A percentile compares a stretch with the other conserved stretches of the same genome.
Evolutionary conservation across 1,140 invertebrate species (phyloP).

Genomic region (Bilobella aurantiaca): DNA sequence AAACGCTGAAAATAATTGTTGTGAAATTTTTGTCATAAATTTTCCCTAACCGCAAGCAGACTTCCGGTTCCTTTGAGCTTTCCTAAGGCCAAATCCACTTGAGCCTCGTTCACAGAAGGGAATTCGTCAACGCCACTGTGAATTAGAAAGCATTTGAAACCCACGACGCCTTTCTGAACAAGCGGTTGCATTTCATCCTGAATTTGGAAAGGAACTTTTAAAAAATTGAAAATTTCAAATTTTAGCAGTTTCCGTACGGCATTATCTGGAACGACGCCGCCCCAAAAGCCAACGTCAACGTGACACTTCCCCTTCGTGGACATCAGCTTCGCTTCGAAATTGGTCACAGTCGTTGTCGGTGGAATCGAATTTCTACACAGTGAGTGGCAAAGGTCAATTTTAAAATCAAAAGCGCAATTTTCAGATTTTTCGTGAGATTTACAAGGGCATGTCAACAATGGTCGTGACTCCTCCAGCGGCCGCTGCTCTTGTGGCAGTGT

Average conservation of each 20-base stretch:
- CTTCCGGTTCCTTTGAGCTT: slow-evolving; percentile 47
- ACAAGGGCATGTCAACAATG: slow-evolving; percentile 63
- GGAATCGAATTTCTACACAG: slow-evolving; percentile 55
- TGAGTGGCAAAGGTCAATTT: not conserved
- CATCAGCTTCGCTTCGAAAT: slow-evolving; percentile 49
- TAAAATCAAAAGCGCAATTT: not conserved
- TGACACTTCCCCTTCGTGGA: slow-evolving; percentile 51
- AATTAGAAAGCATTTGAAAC: slow-evolving; percentile 62
- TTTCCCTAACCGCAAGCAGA: slow-evolving; percentile 48
- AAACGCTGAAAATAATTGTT: not conserved
- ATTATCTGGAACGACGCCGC: slow-evolving; percentile 56
- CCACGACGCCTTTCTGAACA: slow-evolving; percentile 54
- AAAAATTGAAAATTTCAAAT: slow-evolving; percentile 10
- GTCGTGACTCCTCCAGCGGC: slow-evolving; percentile 62
- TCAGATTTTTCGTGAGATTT: too few relatives aligned
- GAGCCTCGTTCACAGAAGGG: slow-evolving; percentile 46
- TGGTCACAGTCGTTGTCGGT: slow-evolving; percentile 52
- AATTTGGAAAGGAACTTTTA: slow-evolving; percentile 17
- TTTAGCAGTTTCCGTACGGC: slow-evolving; percentile 40
- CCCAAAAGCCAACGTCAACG: slow-evolving; percentile 65
- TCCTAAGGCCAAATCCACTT: slow-evolving; percentile 48
- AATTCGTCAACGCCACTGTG: slow-evolving; percentile 57
- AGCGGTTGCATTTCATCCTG: slow-evolving; percentile 51
- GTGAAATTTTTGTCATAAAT: slow-evolving; percentile 26
- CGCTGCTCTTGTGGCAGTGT: slow-evolving; percentile 56